A percentile compares a stretch with the other conserved stretches of the same genome.
These are phyloP conservation scores for Nowickia ferox DNA, from an alignment of 2,888 invertebrate genomes.

Conservation along the genomic window DNA sequence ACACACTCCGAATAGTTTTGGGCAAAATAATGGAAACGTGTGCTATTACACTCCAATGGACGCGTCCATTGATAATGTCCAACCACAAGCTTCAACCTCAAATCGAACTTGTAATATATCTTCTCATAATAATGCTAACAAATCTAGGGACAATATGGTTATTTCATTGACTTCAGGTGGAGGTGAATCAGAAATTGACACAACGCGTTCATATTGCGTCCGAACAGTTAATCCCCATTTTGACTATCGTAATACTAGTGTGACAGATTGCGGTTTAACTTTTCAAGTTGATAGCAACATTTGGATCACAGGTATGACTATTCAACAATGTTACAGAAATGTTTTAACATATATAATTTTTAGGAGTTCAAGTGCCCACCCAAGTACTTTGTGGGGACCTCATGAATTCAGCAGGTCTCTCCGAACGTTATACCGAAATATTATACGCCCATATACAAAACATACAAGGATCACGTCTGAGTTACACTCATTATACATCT, in stretches of 20 bases:
- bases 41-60: slow-evolving; percentile 57
- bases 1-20: slow-evolving; percentile 62
- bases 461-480: slow-evolving; percentile 90
- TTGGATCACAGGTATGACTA: slow-evolving; percentile 85
- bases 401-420: slow-evolving; percentile 81
- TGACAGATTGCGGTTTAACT: slow-evolving; percentile 91
- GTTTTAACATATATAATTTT: slow-evolving; percentile 15
- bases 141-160: slow-evolving; percentile 70
- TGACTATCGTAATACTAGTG: slow-evolving; percentile 90
- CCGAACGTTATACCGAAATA: slow-evolving; percentile 88
- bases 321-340: no score
- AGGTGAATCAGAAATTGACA: slow-evolving; percentile 70
- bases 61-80: slow-evolving; percentile 42
- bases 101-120: slow-evolving; percentile 37
- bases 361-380: slow-evolving; percentile 88
- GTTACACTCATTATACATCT: slow-evolving; percentile 92
- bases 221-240: slow-evolving; percentile 87
- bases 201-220: slow-evolving; percentile 87
- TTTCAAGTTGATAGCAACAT: slow-evolving; percentile 92
- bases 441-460: slow-evolving; percentile 92
- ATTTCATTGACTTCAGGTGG: slow-evolving; percentile 48
- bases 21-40: slow-evolving; percentile 59
- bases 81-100: slow-evolving; percentile 39
- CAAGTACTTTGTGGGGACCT: slow-evolving; percentile 85
- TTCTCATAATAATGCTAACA: slow-evolving; percentile 4